phyloP scores from a whole-genome alignment of 2,113 vertebrate species.

The Varanus salvator region DNA sequence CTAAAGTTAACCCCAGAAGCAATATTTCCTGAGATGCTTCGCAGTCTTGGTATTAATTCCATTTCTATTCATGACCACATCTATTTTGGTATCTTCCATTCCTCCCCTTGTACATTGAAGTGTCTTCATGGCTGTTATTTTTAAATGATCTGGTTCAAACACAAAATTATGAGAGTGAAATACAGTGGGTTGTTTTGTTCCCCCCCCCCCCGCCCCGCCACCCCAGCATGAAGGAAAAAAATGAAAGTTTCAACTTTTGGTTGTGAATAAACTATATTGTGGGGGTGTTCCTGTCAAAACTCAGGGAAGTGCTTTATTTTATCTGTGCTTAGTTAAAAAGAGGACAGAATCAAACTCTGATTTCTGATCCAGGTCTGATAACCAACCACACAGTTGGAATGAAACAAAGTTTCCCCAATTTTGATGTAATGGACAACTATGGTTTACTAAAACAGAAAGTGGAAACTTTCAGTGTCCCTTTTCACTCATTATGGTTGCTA shows the following conservation, averaged over 20 bases:
- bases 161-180: too few relatives aligned
- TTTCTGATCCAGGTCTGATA: neutral
- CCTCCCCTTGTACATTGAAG: neutral
- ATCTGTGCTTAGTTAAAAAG: too few relatives aligned
- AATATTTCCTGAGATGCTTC: neutral
- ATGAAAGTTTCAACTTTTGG: too few relatives aligned
- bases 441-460: neutral
- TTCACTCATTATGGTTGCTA: too few relatives aligned
- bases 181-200: too few relatives aligned
- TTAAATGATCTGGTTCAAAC: too few relatives aligned
- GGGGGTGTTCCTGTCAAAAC: too few relatives aligned
- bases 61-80: neutral
- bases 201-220: too few relatives aligned
- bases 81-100: neutral
- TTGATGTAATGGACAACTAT: neutral
- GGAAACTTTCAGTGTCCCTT: neutral
- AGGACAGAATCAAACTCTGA: too few relatives aligned
- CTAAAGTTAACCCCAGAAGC: neutral
- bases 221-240: too few relatives aligned
- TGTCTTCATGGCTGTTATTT: neutral
- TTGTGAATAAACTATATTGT: too few relatives aligned
- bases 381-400: neutral
- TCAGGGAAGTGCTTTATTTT: too few relatives aligned
- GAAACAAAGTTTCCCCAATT: neutral
- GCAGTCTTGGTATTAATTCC: neutral